A percentile compares a stretch with the other conserved stretches of the same genome.
phyloP scores from a whole-genome alignment of 2,888 invertebrate genomes.

The Dugesia japonica region DNA sequence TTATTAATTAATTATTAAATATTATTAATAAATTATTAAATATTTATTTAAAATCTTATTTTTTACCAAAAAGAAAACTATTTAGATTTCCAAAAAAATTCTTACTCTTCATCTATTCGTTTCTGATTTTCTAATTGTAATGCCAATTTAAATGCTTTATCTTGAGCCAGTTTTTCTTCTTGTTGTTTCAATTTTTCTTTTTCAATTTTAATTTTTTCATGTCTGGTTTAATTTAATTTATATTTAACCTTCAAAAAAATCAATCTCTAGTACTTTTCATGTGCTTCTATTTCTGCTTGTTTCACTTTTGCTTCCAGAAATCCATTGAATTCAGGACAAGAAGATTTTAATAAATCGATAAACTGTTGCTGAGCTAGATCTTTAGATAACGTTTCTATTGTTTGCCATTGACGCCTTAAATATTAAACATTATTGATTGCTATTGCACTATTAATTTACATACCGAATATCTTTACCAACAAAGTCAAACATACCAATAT shows the following conservation, averaged over 20 bases:
- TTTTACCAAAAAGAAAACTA: too few relatives aligned
- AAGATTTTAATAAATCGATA: not conserved
- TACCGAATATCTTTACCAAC: not conserved
- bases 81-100: too few relatives aligned
- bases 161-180: not conserved
- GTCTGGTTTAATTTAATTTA: not conserved
- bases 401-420: not conserved
- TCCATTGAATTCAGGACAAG: constrained; percentile 2
- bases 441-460: too few relatives aligned
- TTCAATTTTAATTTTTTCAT: not conserved
- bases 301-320: not conserved
- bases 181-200: not conserved
- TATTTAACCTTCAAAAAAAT: not conserved
- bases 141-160: not conserved
- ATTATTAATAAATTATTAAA: too few relatives aligned
- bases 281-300: not conserved
- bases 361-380: not conserved
- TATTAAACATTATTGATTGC: too few relatives aligned
- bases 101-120: not conserved
- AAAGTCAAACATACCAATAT: not conserved
- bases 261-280: not conserved
- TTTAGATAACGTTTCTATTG: not conserved
- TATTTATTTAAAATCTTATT: too few relatives aligned
- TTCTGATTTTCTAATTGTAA: not conserved
- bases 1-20: too few relatives aligned